Conservation (phyloP, 92 coral and sea anemone genomes). For the Chrysogorgia sp. region DNA sequence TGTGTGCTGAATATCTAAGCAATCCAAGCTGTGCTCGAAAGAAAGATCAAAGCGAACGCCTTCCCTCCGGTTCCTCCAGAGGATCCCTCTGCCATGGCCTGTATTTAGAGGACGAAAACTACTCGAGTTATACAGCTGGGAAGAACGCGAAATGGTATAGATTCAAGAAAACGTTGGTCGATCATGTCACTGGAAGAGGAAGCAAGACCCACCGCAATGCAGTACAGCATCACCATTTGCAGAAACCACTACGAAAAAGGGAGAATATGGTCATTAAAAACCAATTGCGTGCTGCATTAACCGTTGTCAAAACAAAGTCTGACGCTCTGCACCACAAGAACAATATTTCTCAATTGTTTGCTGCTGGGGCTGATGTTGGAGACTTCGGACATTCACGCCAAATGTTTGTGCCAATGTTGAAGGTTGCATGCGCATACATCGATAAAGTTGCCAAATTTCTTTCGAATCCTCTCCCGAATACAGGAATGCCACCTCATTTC, state of each 20-base stretch:
- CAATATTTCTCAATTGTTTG: slow-evolving; percentile 7
- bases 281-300: slow-evolving; percentile 14
- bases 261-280: slow-evolving; percentile 5
- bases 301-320: not conserved
- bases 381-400: slow-evolving; percentile 34
- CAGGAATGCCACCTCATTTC: slow-evolving; percentile 30
- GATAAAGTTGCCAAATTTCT: slow-evolving; percentile 13
- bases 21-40: not conserved
- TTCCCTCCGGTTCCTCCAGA: slow-evolving; percentile 12
- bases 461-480: slow-evolving; percentile 17
- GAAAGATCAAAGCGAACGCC: slow-evolving; percentile 2
- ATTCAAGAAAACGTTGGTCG: slow-evolving; percentile 15
- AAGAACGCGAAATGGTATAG: slow-evolving; percentile 6
- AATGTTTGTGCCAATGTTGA: slow-evolving; percentile 33
- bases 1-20: slow-evolving; percentile 1
- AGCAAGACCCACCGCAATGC: slow-evolving; percentile 31
- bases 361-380: slow-evolving; percentile 36
- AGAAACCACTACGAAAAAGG: slow-evolving; percentile 21
- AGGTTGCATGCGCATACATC: slow-evolving; percentile 26
- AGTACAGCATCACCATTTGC: slow-evolving; percentile 30
- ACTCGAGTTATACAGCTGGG: slow-evolving; percentile 2
- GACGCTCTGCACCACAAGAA: slow-evolving; percentile 22
- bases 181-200: not conserved
- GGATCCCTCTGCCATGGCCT: slow-evolving; percentile 21
- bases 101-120: slow-evolving; percentile 9